Evolutionary conservation across 1,140 invertebrate genomes (phyloP).

Genomic region (Steinernema khuongi): DNA sequence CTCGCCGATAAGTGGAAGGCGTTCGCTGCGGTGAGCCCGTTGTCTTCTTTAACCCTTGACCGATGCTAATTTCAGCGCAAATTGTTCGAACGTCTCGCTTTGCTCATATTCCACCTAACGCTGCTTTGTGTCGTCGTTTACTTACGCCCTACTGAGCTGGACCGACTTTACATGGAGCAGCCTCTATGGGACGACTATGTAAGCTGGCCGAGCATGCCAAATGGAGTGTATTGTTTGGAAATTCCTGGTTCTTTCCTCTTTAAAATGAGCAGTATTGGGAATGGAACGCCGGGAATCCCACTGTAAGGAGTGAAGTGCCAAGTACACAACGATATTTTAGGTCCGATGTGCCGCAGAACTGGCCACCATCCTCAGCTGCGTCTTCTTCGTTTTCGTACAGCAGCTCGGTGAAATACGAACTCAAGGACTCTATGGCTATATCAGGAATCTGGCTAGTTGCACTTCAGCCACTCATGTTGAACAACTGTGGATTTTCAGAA

Average conservation of each 20-base stretch:
- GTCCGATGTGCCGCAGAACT: slow-evolving; percentile 74
- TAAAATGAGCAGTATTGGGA: too few relatives aligned
- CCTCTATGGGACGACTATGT: slow-evolving; percentile 59
- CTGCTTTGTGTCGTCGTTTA: slow-evolving; percentile 83
- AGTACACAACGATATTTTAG: slow-evolving; percentile 46
- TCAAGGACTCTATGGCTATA: slow-evolving; percentile 79
- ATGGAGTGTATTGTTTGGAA: too few relatives aligned
- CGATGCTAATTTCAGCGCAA: slow-evolving; percentile 68
- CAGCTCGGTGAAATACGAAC: slow-evolving; percentile 87
- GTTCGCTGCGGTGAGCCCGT: slow-evolving; percentile 75
- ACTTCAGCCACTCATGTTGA: slow-evolving; percentile 22
- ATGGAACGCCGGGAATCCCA: too few relatives aligned
- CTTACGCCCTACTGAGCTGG: slow-evolving; percentile 68
- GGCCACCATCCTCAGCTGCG: slow-evolving; percentile 74
- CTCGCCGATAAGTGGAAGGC: slow-evolving; percentile 99
- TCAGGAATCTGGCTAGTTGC: slow-evolving; percentile 77
- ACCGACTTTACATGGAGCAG: slow-evolving; percentile 62
- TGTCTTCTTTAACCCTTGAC: neutral
- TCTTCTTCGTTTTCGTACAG: slow-evolving; percentile 81
- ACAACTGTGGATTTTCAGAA: slow-evolving; percentile 65
- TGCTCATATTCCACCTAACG: slow-evolving; percentile 76
- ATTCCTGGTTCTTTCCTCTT: too few relatives aligned
- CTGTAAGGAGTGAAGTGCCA: slow-evolving; percentile 21
- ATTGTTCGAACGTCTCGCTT: slow-evolving; percentile 80
- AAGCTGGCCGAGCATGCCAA: too few relatives aligned